Conservation (phyloP, 2,113 vertebrate genomes). For the Ramphastos sulfuratus region DNA sequence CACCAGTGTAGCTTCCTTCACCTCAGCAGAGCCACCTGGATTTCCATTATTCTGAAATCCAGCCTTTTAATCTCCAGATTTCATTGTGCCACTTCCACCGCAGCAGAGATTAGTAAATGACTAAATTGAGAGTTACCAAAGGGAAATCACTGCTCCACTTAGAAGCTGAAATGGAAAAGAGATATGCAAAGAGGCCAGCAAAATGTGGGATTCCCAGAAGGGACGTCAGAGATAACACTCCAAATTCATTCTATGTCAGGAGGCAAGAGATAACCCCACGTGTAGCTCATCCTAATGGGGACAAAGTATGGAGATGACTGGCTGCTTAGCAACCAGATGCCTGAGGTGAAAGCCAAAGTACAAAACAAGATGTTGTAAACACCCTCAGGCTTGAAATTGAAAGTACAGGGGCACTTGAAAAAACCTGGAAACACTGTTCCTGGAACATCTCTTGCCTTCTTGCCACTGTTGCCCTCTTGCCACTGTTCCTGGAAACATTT, state of each 20-base stretch:
- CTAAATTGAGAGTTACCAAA: not conserved
- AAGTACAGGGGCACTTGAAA: not conserved
- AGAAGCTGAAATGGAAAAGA: not conserved
- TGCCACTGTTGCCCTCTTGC: too few species aligned
- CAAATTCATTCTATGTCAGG: not conserved
- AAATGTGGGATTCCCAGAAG: not conserved
- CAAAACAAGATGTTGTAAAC: not conserved
- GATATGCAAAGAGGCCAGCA: not conserved
- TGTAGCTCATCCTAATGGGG: not conserved
- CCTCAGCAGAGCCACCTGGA: not conserved
- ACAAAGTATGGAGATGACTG: not conserved
- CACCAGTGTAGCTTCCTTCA: not conserved
- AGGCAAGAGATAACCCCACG: not conserved
- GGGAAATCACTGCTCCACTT: not conserved
- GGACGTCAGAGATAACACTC: not conserved
- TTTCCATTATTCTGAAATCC: not conserved
- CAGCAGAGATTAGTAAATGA: not conserved
- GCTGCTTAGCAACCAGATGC: conserved; percentile 23
- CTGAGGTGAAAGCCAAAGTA: not conserved
- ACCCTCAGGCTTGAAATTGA: not conserved
- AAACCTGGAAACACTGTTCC: not conserved
- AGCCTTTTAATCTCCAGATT: not conserved
- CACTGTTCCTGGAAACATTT: too few species aligned
- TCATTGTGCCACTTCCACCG: not conserved
- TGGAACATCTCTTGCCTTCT: not conserved